Evolutionary conservation across 2,888 invertebrate species (phyloP).

Genomic region (Phortica magna): DNA sequence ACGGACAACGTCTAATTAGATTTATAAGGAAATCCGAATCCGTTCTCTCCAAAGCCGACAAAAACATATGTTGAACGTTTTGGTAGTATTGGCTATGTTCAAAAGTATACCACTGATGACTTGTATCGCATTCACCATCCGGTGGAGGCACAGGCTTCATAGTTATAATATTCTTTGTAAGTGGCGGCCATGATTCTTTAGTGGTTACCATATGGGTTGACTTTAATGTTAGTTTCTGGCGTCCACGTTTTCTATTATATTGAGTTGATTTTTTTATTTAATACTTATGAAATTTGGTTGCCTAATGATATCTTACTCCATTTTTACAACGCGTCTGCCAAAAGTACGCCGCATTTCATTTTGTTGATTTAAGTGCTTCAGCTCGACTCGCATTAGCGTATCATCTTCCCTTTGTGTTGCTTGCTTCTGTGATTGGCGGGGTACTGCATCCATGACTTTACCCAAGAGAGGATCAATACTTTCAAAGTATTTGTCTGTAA

Average conservation of each 20-base stretch:
- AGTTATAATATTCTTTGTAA: constrained; percentile 84
- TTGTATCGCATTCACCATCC: constrained; percentile 53
- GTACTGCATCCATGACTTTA: constrained; percentile 66
- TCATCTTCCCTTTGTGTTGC: constrained; percentile 80
- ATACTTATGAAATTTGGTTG: too few relatives aligned
- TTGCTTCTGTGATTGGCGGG: constrained; percentile 56
- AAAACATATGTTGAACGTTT: constrained; percentile 85
- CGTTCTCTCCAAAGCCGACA: constrained; percentile 87
- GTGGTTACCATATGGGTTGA: constrained; percentile 84
- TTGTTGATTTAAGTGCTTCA: constrained; percentile 87
- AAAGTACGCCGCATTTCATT: constrained; percentile 90
- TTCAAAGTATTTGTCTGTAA: constrained; percentile 73
- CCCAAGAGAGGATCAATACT: constrained; percentile 73
- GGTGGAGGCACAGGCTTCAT: constrained; percentile 82
- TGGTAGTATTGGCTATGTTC: constrained; percentile 87
- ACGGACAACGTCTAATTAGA: constrained; percentile 86
- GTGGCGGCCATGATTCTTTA: constrained; percentile 86
- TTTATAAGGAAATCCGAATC: constrained; percentile 88
- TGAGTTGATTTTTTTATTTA: neutral
- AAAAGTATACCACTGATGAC: constrained; percentile 83
- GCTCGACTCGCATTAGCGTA: constrained; percentile 82
- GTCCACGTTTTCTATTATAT: constrained; percentile 78
- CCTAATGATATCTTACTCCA: constrained; percentile 78
- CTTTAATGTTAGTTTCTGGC: constrained; percentile 81
- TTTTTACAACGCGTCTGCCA: constrained; percentile 87